Evolutionary conservation across 2,113 vertebrate genomes (phyloP).

Genomic region (Canis aureus): DNA sequence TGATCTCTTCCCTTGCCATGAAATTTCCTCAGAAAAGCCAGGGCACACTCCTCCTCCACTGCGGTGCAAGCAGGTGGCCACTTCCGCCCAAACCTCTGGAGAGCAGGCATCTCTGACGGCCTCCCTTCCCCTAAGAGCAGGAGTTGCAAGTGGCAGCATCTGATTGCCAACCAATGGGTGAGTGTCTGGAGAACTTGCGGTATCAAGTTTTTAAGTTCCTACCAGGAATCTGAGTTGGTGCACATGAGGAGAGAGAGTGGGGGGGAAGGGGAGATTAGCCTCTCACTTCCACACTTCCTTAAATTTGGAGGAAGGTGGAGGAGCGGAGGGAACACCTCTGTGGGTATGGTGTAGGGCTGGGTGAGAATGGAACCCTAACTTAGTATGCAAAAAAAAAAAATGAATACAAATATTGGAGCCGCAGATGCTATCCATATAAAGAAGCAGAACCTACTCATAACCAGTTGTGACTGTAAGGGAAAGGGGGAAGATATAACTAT

Average conservation of each 20-base stretch:
- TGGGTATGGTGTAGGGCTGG: not conserved
- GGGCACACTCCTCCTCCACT: not conserved
- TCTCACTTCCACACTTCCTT: conserved; percentile 38
- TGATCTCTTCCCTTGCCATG: not conserved
- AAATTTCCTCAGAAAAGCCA: not conserved
- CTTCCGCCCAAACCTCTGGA: not conserved
- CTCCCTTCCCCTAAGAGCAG: conserved; percentile 2
- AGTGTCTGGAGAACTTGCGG: conserved; percentile 36
- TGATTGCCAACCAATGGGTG: not conserved
- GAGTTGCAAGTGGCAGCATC: conserved; percentile 7
- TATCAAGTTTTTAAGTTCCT: not conserved
- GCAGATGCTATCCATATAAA: not conserved
- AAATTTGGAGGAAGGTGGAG: conserved; percentile 32
- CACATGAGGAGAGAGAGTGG: not conserved
- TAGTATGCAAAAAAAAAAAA: not conserved
- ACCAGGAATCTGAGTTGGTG: conserved; percentile 2
- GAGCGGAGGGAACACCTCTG: not conserved
- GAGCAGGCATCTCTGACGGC: not conserved
- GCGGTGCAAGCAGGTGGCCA: not conserved
- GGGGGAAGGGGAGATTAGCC: not conserved
- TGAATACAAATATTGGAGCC: not conserved
- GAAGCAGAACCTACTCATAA: conserved; percentile 28
- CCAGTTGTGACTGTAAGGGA: not conserved
- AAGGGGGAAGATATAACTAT: not conserved
- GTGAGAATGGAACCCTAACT: conserved; percentile 33